Percentiles rank a stretch among this genome's conserved stretches.
Evolutionary conservation across 2,888 invertebrate genomes (phyloP).

Genomic region (Cantharis flavilabris): DNA sequence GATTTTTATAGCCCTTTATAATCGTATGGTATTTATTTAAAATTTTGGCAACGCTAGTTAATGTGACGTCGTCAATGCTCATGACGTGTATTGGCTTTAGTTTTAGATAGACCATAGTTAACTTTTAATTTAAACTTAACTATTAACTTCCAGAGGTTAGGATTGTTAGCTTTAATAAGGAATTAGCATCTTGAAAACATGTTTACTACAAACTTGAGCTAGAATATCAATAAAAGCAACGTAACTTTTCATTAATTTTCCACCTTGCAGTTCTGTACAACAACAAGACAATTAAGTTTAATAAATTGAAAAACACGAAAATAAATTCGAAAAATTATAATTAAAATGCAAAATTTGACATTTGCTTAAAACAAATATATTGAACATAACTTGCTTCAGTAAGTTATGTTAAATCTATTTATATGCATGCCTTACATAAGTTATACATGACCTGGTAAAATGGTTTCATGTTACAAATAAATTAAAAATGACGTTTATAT

Average conservation of each 20-base stretch:
- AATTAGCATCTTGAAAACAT: not conserved
- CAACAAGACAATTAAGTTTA: not conserved
- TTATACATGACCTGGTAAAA: conserved; percentile 41
- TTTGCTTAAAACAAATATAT: not conserved
- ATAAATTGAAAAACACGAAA: not conserved
- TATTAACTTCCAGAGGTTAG: too few species aligned
- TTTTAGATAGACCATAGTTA: too few species aligned
- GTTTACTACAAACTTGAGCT: not conserved
- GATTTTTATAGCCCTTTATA: too few species aligned
- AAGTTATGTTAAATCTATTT: conserved; percentile 28
- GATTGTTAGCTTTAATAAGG: not conserved
- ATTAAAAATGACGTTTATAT: conserved; percentile 42
- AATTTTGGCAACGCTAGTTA: too few species aligned
- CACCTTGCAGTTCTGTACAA: not conserved
- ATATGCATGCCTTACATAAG: conserved; percentile 37
- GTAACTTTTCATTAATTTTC: not conserved
- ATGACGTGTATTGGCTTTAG: too few species aligned
- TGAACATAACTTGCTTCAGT: not conserved
- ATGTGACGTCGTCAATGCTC: too few species aligned
- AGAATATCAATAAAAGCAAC: not conserved
- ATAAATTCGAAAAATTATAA: not conserved
- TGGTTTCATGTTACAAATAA: conserved; percentile 43
- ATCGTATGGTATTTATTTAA: too few species aligned
- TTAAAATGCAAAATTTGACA: not conserved
- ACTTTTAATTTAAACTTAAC: too few species aligned